These are phyloP conservation scores for Tylochromis polylepis DNA, from an alignment of 2,113 vertebrate genomes.

Conservation along the genomic window DNA sequence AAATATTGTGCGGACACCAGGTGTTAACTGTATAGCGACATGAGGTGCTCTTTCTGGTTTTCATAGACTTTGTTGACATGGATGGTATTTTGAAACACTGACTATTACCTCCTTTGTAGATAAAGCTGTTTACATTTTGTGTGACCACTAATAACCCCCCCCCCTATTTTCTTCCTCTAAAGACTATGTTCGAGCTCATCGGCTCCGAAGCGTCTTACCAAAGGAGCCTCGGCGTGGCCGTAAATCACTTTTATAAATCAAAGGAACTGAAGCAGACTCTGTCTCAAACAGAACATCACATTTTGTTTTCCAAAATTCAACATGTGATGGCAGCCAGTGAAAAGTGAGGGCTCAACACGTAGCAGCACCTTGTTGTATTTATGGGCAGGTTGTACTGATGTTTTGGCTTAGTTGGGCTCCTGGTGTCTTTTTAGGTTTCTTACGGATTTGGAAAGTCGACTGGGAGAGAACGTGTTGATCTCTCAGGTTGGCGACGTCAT, in stretches of 20 bases:
- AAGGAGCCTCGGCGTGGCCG: constrained; percentile 70
- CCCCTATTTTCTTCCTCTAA: not conserved
- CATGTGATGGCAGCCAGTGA: constrained; percentile 65
- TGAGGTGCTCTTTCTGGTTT: not conserved
- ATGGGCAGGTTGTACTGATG: not conserved
- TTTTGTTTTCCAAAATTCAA: constrained; percentile 77
- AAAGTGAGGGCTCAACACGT: constrained; percentile 38
- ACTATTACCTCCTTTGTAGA: not conserved
- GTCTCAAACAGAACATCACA: constrained; percentile 63
- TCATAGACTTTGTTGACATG: not conserved
- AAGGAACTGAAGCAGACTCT: constrained; percentile 51
- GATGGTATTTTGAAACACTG: not conserved
- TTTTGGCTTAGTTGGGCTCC: not conserved
- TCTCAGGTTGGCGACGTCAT: constrained; percentile 68
- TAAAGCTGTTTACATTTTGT: not conserved
- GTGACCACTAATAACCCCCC: not conserved
- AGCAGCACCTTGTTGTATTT: not conserved
- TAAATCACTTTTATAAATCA: constrained; percentile 66
- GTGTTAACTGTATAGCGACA: not conserved
- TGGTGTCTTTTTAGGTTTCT: constrained; percentile 65
- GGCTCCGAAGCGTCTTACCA: constrained; percentile 78
- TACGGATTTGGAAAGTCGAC: constrained; percentile 66
- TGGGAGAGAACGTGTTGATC: constrained; percentile 65
- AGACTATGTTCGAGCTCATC: constrained; percentile 79
- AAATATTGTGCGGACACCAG: not conserved